Evolutionary conservation across 2,888 invertebrate genomes (phyloP).

Genomic region (Cephus nigrinus): DNA sequence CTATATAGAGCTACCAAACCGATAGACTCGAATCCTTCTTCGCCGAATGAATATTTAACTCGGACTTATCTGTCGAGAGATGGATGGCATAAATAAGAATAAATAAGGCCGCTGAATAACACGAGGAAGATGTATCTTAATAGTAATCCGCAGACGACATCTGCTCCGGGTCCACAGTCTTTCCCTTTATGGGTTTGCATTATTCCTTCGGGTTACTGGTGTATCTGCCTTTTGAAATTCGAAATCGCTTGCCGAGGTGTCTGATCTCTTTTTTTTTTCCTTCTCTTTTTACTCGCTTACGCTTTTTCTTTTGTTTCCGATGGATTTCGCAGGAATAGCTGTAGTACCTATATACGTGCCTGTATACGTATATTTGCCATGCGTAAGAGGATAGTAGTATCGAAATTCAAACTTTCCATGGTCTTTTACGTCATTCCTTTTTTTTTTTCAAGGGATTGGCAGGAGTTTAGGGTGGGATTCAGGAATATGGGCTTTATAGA

Average conservation of each 20-base stretch:
- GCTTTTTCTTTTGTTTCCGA: not conserved
- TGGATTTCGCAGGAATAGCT: not conserved
- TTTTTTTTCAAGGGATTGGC: not conserved
- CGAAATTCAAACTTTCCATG: not conserved
- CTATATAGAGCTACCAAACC: not conserved
- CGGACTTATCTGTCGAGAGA: slow-evolving; percentile 40
- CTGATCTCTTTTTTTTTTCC: not conserved
- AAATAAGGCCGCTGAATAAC: slow-evolving; percentile 40
- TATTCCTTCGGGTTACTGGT: not conserved
- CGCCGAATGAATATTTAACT: slow-evolving; percentile 53
- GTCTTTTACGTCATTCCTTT: not conserved
- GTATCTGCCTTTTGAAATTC: not conserved
- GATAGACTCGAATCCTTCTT: slow-evolving; percentile 20
- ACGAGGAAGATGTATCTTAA: slow-evolving; percentile 45
- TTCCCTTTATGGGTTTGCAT: not conserved
- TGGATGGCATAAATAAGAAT: slow-evolving; percentile 50
- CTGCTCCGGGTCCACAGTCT: slow-evolving; percentile 22
- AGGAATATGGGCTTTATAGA: not conserved
- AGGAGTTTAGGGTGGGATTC: not conserved
- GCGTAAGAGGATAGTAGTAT: not conserved
- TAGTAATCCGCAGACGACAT: slow-evolving; percentile 49
- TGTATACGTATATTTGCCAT: not conserved
- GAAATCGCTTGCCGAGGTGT: not conserved
- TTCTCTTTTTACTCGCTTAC: not conserved
- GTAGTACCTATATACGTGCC: not conserved